Percentiles rank a stretch among this genome's conserved stretches.
phyloP scores from a whole-genome alignment of 2,113 vertebrate genomes.

The Corythaeola cristata region DNA sequence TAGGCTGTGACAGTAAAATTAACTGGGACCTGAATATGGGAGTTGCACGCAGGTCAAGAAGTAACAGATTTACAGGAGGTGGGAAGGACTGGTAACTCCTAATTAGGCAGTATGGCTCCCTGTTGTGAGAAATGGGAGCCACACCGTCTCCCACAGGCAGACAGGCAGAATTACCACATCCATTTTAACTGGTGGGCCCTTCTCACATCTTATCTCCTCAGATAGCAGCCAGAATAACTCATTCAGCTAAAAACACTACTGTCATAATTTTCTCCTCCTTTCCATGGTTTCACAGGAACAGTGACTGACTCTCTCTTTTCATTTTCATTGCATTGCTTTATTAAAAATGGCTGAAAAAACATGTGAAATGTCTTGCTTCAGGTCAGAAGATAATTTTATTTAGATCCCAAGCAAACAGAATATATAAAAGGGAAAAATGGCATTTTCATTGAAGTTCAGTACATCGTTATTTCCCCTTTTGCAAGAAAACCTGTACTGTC shows the following conservation, averaged over 20 bases:
- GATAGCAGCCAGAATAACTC: background rate
- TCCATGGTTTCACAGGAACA: fast-evolving
- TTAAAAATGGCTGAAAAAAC: background rate
- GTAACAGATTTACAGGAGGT: background rate
- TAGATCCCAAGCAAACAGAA: background rate
- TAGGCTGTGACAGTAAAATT: background rate
- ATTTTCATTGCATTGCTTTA: background rate
- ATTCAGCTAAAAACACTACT: background rate
- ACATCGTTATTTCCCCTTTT: background rate
- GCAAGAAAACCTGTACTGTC: background rate
- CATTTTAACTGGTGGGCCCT: background rate
- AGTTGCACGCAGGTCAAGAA: background rate
- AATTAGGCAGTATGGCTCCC: background rate
- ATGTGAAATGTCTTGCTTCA: background rate
- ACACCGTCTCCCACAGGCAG: background rate
- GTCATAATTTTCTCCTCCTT: background rate
- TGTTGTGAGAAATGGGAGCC: fast-evolving
- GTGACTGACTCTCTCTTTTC: background rate
- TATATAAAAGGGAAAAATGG: background rate
- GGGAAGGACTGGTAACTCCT: background rate
- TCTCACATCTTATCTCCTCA: background rate
- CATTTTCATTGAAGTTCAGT: background rate
- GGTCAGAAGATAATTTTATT: constrained; percentile 3
- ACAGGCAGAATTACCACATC: background rate
- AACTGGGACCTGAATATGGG: background rate